phyloP scores from a whole-genome alignment of 2,888 invertebrate species.

The Darwinula stevensoni region DNA sequence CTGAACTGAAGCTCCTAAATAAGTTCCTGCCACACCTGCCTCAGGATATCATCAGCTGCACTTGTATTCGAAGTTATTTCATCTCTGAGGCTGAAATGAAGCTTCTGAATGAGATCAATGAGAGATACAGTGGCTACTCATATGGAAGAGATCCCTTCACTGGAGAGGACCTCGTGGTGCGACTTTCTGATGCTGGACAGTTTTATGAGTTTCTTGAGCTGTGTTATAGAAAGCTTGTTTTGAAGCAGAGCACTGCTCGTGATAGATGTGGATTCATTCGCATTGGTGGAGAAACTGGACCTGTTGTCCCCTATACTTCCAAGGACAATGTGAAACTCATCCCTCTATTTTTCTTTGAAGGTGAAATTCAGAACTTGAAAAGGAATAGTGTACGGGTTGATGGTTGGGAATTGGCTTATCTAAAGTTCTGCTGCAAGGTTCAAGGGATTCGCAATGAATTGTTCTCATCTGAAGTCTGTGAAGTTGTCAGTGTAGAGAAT shows the following conservation, averaged over 20 bases:
- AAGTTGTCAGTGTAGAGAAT: constrained; percentile 62
- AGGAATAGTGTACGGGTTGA: constrained; percentile 54
- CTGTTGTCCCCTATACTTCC: constrained; percentile 72
- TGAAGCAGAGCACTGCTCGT: constrained; percentile 23
- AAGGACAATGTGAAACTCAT: constrained; percentile 49
- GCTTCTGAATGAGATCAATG: constrained; percentile 68
- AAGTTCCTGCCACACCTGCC: constrained; percentile 66
- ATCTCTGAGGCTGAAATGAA: constrained; percentile 69
- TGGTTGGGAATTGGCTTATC: constrained; percentile 71
- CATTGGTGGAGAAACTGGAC: constrained; percentile 69
- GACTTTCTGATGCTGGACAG: constrained; percentile 56
- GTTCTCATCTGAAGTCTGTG: constrained; percentile 65
- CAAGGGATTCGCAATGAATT: constrained; percentile 70
- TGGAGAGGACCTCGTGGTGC: constrained; percentile 61
- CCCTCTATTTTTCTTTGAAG: constrained; percentile 64
- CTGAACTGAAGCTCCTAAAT: constrained; percentile 61
- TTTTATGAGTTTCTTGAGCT: constrained; percentile 64
- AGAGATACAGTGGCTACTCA: constrained; percentile 62
- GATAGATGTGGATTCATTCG: constrained; percentile 71
- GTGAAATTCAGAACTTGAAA: constrained; percentile 56
- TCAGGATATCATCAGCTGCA: constrained; percentile 64
- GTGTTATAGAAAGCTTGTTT: constrained; percentile 51
- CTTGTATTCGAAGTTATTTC: constrained; percentile 69
- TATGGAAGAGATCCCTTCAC: constrained; percentile 67
- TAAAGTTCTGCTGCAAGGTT: constrained; percentile 80